Evolutionary conservation across 2,113 vertebrate genomes (phyloP), one percentile per base, ranked within the genome.

Genomic region (Tragelaphus imberbis): DNA sequence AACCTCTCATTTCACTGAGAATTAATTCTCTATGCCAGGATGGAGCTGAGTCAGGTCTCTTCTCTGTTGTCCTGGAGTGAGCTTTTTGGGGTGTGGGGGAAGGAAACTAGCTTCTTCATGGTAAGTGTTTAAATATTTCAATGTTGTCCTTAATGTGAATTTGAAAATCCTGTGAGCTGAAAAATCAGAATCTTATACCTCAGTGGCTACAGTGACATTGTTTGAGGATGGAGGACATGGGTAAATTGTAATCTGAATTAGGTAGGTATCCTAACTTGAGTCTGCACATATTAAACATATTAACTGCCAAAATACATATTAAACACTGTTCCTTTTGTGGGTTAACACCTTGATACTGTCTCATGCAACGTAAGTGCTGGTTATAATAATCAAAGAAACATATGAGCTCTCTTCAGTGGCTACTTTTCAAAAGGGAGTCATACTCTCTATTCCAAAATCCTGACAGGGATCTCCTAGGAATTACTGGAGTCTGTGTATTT

Each of bases 1-100:
- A 96, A 87, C 61, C 53, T 96, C 84, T 97, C 63, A 65, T 97
- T 96, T 93, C 84, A 44, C n/a, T 77, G 63, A 86, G 77, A 97
- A 79, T 81, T 88, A 81, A 59, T 97, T 85, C 63, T 94, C n/a
- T 25, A 10, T 89, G 88, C 81, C 75, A 86, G 36, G 2, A n/a
- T 79, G 47, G 25, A 86, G 19, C 33, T 56, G 13, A 79, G 28
- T 94, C 51, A 61, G 2, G 86, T 96, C n/a, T 89, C 28, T 12
- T 77, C 16, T 80, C 3, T 71, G 33, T 82, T 71, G 81, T 90
- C 58, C 61, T 49, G 12, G 30, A 94, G 15, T 90, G 49, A 91
- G 55, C 53, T 30, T 92, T 3, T 36, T 51, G 40, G 2, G 21
- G 15, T 55, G 6, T 5, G 14, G 14, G 17, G 40, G 88, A 51